A percentile compares a stretch with the other conserved stretches of the same genome.
Evolutionary conservation across 1,140 invertebrate species (phyloP).

Genomic region (Littorina saxatilis): DNA sequence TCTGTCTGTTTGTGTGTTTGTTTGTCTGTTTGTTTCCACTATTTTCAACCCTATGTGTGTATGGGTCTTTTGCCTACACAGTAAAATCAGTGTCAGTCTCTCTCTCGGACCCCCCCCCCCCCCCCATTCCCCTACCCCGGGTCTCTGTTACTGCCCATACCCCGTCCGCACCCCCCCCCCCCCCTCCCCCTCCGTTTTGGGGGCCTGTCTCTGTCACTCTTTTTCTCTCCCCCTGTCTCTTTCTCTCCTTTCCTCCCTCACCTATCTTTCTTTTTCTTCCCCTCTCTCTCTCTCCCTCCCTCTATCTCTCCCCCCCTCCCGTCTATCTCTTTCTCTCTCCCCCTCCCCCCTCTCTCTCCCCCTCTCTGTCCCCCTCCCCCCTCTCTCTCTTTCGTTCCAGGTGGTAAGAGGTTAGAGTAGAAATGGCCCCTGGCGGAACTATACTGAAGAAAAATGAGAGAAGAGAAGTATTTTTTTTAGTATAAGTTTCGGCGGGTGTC

Average conservation of each 20-base stretch:
- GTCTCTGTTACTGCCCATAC: too few relatives aligned
- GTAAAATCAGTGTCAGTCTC: too few relatives aligned
- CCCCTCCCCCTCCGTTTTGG: too few relatives aligned
- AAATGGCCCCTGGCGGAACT: constrained; percentile 14
- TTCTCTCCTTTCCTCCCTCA: constrained; percentile 24
- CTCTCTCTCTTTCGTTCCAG: background rate
- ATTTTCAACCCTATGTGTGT: too few relatives aligned
- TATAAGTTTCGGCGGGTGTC: constrained; percentile 21
- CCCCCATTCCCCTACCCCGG: too few relatives aligned
- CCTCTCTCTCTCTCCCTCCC: too few relatives aligned
- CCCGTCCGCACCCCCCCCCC: too few relatives aligned
- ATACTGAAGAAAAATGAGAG: constrained; percentile 25
- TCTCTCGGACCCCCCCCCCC: too few relatives aligned
- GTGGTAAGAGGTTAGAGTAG: background rate
- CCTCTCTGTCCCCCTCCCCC: too few relatives aligned
- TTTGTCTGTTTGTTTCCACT: too few relatives aligned
- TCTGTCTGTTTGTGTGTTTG: constrained; percentile 12
- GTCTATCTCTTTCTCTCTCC: background rate
- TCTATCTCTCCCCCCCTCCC: background rate
- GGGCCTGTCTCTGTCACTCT: constrained; percentile 1
- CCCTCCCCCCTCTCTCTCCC: background rate
- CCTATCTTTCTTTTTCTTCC: constrained; percentile 71
- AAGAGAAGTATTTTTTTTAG: constrained; percentile 13
- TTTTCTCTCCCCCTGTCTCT: constrained; percentile 25
- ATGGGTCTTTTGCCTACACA: too few relatives aligned